Base-by-base conservation (phyloP, 2,888 invertebrate species). In the Matsumyia berberina region DNA sequence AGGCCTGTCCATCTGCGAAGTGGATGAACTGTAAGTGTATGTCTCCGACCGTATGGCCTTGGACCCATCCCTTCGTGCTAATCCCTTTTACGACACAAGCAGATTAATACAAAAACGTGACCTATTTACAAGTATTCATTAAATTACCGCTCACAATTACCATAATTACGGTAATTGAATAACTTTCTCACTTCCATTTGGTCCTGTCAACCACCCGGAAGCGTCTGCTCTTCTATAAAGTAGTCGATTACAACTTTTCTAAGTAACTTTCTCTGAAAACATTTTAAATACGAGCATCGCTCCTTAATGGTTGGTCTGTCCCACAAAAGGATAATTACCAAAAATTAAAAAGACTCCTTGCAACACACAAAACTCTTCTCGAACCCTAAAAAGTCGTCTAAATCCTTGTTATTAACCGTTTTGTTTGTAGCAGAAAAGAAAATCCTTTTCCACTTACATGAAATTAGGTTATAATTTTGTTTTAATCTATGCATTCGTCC, bases 391-490 rank as follows among this genome's bases (percentile, higher is more conserved):
- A 39, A 7, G 9, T 33, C 17, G 33, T 33, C 64, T 39, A 29
- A 72, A 66, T 66, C 57, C 78, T 86, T 74, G 81, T 86, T 86
- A 57, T 42, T 74, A 35, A 19, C 55, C 73, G 42, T 73, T 70
- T 85, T 49, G 79, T 11, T 9, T 60, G 44, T 5, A 31, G 86
- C 81, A 78, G 78, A 60, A 81, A 19, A 12, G 7, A 7, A 64
- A 73, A 55, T 73, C 53, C 44, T 73, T 69, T 69, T 5, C 44
- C 51, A 77, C 44, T 58, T 69, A 29, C 49, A n/a, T 5, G 8
- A 31, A 57, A 64, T 46, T 46, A 66, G 15, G 29, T 62, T 60
- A 33, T 66, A 64, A 72, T 42, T 70, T 69, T 51, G 17, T 37
- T 62, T 79, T 64, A 51, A 58, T 62, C 37, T 62, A 58, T 70